Evolutionary conservation across 37 sponge, comb jelly and placozoan genomes (phyloP).

Genomic region (Chondrilla cf. caribensis): DNA sequence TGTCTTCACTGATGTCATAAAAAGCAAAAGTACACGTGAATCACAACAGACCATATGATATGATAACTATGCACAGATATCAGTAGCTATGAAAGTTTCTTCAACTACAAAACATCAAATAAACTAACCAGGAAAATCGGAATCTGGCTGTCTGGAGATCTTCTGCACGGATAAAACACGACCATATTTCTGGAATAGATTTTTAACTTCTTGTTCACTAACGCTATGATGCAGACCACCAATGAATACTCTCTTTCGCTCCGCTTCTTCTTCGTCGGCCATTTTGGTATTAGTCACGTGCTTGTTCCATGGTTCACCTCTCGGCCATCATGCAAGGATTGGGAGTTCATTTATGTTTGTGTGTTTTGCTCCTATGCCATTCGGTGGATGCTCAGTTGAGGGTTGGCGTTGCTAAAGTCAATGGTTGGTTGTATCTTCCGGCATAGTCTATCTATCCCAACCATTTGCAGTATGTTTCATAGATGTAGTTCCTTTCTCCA

Average conservation of each 20-base stretch:
- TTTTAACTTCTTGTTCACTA: constrained; percentile 24
- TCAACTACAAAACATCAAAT: too few relatives aligned
- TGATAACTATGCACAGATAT: too few relatives aligned
- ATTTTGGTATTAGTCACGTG: background rate
- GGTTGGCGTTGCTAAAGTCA: constrained; percentile 46
- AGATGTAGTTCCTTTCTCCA: background rate
- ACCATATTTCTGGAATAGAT: constrained; percentile 23
- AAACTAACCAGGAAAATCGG: background rate
- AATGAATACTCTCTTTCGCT: constrained; percentile 19
- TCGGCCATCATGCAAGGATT: background rate
- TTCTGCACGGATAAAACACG: constrained; percentile 23
- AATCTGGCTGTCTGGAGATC: background rate
- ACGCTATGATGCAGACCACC: constrained; percentile 21
- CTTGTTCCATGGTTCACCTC: background rate
- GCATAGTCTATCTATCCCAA: background rate
- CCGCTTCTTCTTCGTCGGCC: background rate
- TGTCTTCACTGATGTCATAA: background rate
- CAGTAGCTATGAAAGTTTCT: too few relatives aligned
- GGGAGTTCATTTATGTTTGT: background rate
- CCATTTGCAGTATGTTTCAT: background rate
- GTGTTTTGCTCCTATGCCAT: background rate
- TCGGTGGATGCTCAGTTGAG: background rate
- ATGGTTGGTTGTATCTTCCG: background rate
- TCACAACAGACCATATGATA: too few relatives aligned
- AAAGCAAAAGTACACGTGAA: too few relatives aligned